These are phyloP conservation scores for Cryptus armator DNA, from an alignment of 2,888 invertebrate genomes.

Conservation along the genomic window DNA sequence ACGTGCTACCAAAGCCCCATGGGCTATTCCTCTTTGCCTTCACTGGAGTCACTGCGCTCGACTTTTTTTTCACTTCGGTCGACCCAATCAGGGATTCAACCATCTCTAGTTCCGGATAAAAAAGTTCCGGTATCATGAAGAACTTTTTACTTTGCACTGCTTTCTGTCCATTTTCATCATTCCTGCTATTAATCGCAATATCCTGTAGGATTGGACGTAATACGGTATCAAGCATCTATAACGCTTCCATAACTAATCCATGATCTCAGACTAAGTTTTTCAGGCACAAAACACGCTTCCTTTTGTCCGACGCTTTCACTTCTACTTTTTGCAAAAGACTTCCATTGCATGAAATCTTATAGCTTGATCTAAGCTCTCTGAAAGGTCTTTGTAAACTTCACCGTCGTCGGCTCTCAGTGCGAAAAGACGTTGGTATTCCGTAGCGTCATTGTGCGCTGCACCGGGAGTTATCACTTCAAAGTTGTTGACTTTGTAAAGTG, in stretches of 20 bases:
- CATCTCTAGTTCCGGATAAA: not conserved
- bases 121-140: not conserved
- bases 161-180: not conserved
- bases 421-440: not conserved
- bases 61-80: constrained; percentile 24
- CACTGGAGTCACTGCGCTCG: not conserved
- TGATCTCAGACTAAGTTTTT: not conserved
- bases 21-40: constrained; percentile 31
- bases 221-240: not conserved
- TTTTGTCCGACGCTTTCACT: not conserved
- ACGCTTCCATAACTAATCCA: not conserved
- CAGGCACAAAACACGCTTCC: not conserved
- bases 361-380: not conserved
- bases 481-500: not conserved
- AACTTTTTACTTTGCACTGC: not conserved
- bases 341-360: not conserved
- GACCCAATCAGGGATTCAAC: not conserved
- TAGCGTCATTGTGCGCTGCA: not conserved
- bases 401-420: not conserved
- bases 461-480: not conserved
- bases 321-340: not conserved
- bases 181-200: not conserved
- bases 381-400: constrained; percentile 1
- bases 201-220: not conserved
- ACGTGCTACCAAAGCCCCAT: constrained; percentile 30